These are phyloP conservation scores for Oncopodura yosiiana DNA, from an alignment of 1,140 invertebrate species.

Conservation along the genomic window DNA sequence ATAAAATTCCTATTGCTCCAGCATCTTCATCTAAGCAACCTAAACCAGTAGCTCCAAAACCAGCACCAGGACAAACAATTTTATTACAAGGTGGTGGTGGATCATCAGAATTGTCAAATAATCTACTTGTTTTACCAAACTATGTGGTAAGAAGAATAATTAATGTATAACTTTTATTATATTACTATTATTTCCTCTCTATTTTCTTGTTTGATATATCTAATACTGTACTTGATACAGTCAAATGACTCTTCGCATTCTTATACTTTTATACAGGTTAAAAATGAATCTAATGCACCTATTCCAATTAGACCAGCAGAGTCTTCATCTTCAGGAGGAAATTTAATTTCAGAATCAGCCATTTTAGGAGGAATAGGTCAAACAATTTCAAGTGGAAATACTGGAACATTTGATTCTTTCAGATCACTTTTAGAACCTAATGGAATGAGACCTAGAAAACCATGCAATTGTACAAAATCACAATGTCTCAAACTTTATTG, in stretches of 20 bases:
- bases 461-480: conserved; percentile 98
- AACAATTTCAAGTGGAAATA: conserved; percentile 13
- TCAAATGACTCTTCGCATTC: too few relatives aligned
- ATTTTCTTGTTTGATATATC: not conserved
- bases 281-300: conserved; percentile 22
- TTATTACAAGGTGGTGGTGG: conserved; percentile 20
- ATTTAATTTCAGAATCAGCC: too few relatives aligned
- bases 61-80: conserved; percentile 27
- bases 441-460: conserved; percentile 72
- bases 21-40: conserved; percentile 24
- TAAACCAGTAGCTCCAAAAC: conserved; percentile 31
- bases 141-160: conserved; percentile 24
- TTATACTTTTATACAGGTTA: conserved; percentile 24
- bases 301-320: conserved; percentile 29
- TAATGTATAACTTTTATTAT: not conserved
- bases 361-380: conserved; percentile 1
- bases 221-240: too few relatives aligned
- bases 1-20: conserved; percentile 33
- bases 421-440: conserved; percentile 49
- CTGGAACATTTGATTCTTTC: conserved; percentile 34
- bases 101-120: conserved; percentile 15
- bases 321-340: not conserved
- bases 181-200: not conserved
- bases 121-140: conserved; percentile 32
- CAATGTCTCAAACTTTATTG: conserved; percentile 98